These are phyloP conservation scores for Pseudomyrmex sp. DNA, from an alignment of 1,140 invertebrate species.

Conservation along the genomic window DNA sequence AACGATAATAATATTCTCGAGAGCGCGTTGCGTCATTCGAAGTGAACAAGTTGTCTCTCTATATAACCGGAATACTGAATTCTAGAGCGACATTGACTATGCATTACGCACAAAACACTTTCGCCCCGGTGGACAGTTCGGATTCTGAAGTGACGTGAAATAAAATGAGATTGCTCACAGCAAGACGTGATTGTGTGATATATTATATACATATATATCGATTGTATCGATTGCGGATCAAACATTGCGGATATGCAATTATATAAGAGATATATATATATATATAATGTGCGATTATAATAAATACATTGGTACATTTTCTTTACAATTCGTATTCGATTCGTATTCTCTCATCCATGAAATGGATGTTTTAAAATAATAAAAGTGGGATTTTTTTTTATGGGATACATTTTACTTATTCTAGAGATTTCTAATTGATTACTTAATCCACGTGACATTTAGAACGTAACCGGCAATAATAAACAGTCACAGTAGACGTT, in stretches of 20 bases:
- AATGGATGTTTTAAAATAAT: background rate
- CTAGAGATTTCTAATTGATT: no score
- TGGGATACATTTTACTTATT: background rate
- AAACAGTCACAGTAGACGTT: background rate
- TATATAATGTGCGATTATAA: no score
- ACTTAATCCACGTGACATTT: background rate
- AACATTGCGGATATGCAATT: background rate
- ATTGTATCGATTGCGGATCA: background rate
- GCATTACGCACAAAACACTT: slow-evolving; percentile 28
- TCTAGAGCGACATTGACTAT: background rate
- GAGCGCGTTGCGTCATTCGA: slow-evolving; percentile 17
- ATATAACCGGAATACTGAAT: slow-evolving; percentile 34
- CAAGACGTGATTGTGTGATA: slow-evolving; percentile 28
- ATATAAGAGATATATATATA: background rate
- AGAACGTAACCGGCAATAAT: background rate
- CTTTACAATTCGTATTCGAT: background rate
- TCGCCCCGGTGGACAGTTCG: slow-evolving; percentile 7
- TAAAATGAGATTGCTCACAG: slow-evolving; percentile 36
- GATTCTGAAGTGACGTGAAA: slow-evolving; percentile 19
- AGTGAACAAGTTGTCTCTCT: background rate
- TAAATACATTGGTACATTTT: background rate
- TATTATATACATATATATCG: no score
- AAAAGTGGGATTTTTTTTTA: background rate
- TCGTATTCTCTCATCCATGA: slow-evolving; percentile 2
- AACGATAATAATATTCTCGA: slow-evolving; percentile 16